Percentiles rank a stretch among this genome's conserved stretches.
Conservation (phyloP, 1,140 invertebrate species). For the Drosophila sp. region DNA sequence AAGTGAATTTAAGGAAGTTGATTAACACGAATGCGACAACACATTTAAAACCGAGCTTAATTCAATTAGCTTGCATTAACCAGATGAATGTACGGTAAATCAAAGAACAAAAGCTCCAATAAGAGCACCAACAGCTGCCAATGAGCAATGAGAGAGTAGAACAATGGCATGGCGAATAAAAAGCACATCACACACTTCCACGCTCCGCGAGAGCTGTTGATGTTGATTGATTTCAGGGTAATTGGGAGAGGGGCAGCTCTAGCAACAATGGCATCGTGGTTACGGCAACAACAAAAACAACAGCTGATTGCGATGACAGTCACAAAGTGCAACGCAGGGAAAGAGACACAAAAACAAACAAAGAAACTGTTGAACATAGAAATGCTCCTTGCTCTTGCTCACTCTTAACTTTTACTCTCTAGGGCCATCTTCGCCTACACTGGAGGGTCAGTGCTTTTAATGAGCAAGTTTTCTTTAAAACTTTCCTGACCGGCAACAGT, state of each 20-base stretch:
- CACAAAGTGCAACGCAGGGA: slow-evolving; percentile 29
- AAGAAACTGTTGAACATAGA: slow-evolving; percentile 41
- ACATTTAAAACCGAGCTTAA: slow-evolving; percentile 55
- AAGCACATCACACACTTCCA: slow-evolving; percentile 12
- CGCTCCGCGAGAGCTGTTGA: not conserved
- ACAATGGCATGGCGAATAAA: slow-evolving; percentile 45
- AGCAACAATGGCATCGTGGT: slow-evolving; percentile 31
- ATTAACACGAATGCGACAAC: slow-evolving; percentile 35
- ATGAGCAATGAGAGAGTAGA: slow-evolving; percentile 53
- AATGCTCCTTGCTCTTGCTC: slow-evolving; percentile 6
- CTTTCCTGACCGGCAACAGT: slow-evolving; percentile 6
- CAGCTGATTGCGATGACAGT: slow-evolving; percentile 44
- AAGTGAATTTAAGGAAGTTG: slow-evolving; percentile 3
- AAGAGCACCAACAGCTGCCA: slow-evolving; percentile 36
- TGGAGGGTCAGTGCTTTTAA: slow-evolving; percentile 17
- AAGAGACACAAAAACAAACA: slow-evolving; percentile 33
- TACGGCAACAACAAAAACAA: slow-evolving; percentile 11
- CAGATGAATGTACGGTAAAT: slow-evolving; percentile 54
- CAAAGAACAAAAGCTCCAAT: slow-evolving; percentile 67
- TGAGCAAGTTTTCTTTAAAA: slow-evolving; percentile 11
- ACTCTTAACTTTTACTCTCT: not conserved
- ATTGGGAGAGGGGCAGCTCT: not conserved
- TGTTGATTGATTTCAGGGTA: slow-evolving; percentile 28
- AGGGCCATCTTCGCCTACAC: not conserved
- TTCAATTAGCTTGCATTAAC: slow-evolving; percentile 62